phyloP scores from a whole-genome alignment of 2,113 vertebrate genomes.

The Rhabdornis inornatus region DNA sequence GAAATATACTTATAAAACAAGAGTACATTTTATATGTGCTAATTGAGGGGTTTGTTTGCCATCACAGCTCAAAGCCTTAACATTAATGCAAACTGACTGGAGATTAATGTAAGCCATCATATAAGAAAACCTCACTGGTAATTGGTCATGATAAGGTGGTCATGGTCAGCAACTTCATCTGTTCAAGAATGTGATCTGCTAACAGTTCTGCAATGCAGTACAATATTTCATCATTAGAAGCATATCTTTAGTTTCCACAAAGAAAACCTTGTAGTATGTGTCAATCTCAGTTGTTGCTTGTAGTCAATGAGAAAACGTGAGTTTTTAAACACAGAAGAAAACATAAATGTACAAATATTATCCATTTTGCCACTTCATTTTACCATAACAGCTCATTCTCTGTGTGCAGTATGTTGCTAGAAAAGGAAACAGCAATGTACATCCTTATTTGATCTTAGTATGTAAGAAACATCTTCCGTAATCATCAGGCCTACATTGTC shows the following conservation, averaged over 20 bases:
- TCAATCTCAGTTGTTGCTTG: not conserved
- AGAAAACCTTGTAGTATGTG: not conserved
- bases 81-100: not conserved
- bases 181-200: not conserved
- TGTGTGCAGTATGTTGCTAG: not conserved
- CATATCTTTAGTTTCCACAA: not conserved
- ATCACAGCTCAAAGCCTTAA: not conserved
- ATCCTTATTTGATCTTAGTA: not conserved
- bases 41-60: not conserved
- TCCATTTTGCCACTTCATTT: not conserved
- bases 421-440: not conserved
- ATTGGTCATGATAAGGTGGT: not conserved
- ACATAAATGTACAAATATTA: not conserved
- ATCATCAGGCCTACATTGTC: not conserved
- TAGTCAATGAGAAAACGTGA: not conserved
- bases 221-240: not conserved
- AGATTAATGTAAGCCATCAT: not conserved
- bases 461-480: not conserved
- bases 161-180: not conserved
- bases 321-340: not conserved
- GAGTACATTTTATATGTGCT: not conserved
- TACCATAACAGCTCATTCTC: not conserved
- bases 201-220: not conserved
- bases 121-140: not conserved
- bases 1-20: not conserved